These are phyloP conservation scores for Glandiceps talaboti DNA, from an alignment of 53 echinoderm and acorn worm genomes.

Conservation along the genomic window DNA sequence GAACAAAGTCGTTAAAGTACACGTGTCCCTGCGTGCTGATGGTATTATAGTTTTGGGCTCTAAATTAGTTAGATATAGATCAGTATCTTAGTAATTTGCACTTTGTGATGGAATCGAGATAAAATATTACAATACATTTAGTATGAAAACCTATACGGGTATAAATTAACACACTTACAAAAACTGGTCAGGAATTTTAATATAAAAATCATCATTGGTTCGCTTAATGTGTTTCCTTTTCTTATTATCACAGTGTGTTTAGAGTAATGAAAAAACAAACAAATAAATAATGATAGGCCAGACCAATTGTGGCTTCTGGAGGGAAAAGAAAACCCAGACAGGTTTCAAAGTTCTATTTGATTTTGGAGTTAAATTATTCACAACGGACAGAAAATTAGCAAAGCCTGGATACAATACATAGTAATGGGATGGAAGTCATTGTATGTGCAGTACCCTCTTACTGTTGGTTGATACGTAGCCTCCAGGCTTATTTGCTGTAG, in stretches of 20 bases:
- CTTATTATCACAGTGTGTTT: not conserved
- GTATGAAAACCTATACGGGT: not conserved
- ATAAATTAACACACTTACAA: not conserved
- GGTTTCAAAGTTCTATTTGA: not conserved
- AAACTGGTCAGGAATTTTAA: not conserved
- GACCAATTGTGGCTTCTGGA: not conserved
- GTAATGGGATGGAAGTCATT: not conserved
- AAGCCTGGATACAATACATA: not conserved
- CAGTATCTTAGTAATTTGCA: not conserved
- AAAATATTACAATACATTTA: not conserved
- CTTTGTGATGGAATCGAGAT: not conserved
- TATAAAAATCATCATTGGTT: not conserved
- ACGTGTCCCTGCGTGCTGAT: not conserved
- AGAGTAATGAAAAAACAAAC: not conserved
- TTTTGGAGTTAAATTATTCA: not conserved
- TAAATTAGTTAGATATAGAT: not conserved
- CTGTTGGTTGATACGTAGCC: not conserved
- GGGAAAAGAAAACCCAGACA: not conserved
- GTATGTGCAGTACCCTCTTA: not conserved
- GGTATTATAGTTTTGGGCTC: not conserved
- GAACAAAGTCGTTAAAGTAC: not conserved
- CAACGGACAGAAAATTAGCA: not conserved
- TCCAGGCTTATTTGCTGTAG: not conserved
- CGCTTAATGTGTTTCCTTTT: not conserved
- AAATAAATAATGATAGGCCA: not conserved